Conservation (phyloP, 30 jellyfish, hydroid and myxozoan species). For the Hydra vulgaris region DNA sequence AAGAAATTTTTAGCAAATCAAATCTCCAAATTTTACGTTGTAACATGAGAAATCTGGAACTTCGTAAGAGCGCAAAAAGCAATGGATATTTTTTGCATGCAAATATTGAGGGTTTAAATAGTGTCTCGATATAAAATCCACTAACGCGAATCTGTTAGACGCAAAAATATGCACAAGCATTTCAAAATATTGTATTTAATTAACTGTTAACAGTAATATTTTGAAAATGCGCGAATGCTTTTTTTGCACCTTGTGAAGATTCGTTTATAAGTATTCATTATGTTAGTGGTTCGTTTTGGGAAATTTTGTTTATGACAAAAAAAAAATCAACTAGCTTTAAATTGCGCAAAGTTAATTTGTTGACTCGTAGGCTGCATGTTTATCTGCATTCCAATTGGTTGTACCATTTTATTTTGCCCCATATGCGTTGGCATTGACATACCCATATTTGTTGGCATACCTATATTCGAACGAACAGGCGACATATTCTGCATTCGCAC, state of each 20-base stretch:
- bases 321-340: constrained; percentile 37
- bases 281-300: not conserved
- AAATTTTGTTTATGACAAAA: not conserved
- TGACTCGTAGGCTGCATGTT: constrained; percentile 52
- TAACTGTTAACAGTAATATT: too few relatives aligned
- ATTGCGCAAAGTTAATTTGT: constrained; percentile 49
- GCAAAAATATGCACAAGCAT: too few relatives aligned
- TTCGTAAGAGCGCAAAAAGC: too few relatives aligned
- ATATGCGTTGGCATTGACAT: not conserved
- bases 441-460: not conserved
- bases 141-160: too few relatives aligned
- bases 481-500: constrained; percentile 7
- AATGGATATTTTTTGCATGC: too few relatives aligned
- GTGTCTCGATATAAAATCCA: too few relatives aligned
- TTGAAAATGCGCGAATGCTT: too few relatives aligned
- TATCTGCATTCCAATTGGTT: constrained; percentile 57
- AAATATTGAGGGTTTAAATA: too few relatives aligned
- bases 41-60: too few relatives aligned
- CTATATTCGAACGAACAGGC: not conserved
- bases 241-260: too few relatives aligned
- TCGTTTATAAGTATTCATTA: not conserved
- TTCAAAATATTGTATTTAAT: too few relatives aligned
- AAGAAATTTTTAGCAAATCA: not conserved
- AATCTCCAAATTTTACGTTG: not conserved
- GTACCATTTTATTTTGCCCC: constrained; percentile 35